Evolutionary conservation across 2,888 invertebrate genomes (phyloP), one percentile per base, ranked within the genome.

Genomic region (Norana najaformis): DNA sequence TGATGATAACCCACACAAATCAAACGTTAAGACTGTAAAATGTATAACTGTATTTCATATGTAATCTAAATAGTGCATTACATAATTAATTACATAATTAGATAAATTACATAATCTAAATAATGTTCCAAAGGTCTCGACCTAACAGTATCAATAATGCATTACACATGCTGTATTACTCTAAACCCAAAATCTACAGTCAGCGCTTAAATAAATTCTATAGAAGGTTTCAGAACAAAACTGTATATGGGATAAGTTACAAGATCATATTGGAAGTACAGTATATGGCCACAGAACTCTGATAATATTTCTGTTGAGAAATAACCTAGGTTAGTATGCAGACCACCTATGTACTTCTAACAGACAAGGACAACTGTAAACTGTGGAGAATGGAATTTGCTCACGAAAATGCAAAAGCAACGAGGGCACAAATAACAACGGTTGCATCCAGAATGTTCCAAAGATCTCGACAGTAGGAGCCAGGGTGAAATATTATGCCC

Each of bases 401-500:
- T 95, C 94, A 96, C 96, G 95, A 94, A 96, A 98, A 99, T 95
- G 97, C 97, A 96, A 99, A 98, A 95, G 99, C 99, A 94, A 99
- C 97, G 93, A 98, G 97, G 94, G 99, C 99, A 96, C 99, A 99
- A 94, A 98, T 97, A 94, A 99, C 99, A 94, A 99, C 99, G 93
- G 98, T 97, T 94, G 99, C 98, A 96, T 99, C 99, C 97, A 99
- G 97, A 94, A 99, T 97, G 96, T 99, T 99, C 99, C 99, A 99
- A 95, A 99, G 97, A 96, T 99, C 99, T 95, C 99, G 97, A 93
- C 98, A 96, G 95, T 99, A 99, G 94, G 99, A 97, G 95, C 99
- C 98, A 93, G 98, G 98, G 96, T 99, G 99, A 94, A 99, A 96
- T 94, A 99, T 96, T 93, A 99, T 96, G 94, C 99, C 99, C 95